phyloP scores from a whole-genome alignment of 1,140 invertebrate species.

The Tyrophagus putrescentiae region DNA sequence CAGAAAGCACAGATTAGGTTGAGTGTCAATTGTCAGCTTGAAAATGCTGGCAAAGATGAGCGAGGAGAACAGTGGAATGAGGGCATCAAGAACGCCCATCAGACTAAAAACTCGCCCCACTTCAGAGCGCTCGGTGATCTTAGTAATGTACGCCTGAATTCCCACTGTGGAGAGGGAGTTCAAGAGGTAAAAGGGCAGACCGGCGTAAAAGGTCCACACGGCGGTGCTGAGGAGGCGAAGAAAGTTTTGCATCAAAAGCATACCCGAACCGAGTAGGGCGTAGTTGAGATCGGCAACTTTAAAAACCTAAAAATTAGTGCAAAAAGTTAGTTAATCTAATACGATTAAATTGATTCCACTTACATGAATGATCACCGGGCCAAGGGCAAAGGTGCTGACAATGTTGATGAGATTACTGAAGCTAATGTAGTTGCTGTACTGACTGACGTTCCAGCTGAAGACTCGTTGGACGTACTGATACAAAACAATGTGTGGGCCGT shows the following conservation, averaged over 20 bases:
- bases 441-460: background rate
- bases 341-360: too few species aligned
- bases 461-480: background rate
- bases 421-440: too few species aligned
- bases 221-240: background rate
- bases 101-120: background rate
- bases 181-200: background rate
- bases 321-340: background rate
- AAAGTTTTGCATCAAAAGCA: background rate
- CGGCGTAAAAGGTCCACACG: background rate
- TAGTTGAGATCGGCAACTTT: background rate
- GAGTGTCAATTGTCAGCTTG: background rate
- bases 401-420: too few species aligned
- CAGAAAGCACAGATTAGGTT: background rate
- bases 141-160: background rate
- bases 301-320: background rate
- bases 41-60: background rate
- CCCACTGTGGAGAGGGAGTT: background rate
- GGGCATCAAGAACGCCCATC: background rate
- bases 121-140: background rate
- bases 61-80: background rate
- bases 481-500: background rate
- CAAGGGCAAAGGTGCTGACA: too few species aligned
- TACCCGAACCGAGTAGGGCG: background rate
- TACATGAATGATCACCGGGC: background rate